phyloP scores from a whole-genome alignment of 2,797 vertebrate genomes.

The Lacerta viridis region DNA sequence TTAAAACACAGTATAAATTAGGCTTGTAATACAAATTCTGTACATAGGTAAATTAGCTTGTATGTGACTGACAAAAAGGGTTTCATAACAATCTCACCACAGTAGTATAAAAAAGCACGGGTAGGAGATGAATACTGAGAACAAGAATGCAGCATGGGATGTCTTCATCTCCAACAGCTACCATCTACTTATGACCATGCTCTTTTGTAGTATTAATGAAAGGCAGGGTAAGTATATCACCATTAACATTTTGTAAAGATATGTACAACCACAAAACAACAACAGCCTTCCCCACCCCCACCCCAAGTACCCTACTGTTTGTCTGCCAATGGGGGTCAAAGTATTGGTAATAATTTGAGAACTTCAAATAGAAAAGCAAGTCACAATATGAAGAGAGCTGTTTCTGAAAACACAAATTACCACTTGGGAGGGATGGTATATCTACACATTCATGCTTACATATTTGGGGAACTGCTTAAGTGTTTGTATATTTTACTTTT shows the following conservation, averaged over 20 bases:
- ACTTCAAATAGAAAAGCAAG: constrained; percentile 51
- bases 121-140: constrained; percentile 65
- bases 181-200: constrained; percentile 71
- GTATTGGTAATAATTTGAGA: constrained; percentile 56
- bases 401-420: constrained; percentile 44
- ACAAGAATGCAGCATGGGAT: constrained; percentile 71
- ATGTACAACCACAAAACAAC: constrained; percentile 75
- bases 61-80: constrained; percentile 75
- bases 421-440: constrained; percentile 35
- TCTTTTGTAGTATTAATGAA: constrained; percentile 64
- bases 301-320: constrained; percentile 60
- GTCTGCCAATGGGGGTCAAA: constrained; percentile 66
- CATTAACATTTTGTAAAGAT: constrained; percentile 70
- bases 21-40: constrained; percentile 77
- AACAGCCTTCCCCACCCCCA: constrained; percentile 60
- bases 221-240: constrained; percentile 66
- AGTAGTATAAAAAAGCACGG: constrained; percentile 74
- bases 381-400: constrained; percentile 45
- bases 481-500: constrained; percentile 27
- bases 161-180: constrained; percentile 73
- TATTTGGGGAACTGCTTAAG: constrained; percentile 23
- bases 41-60: constrained; percentile 76
- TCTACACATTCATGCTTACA: constrained; percentile 29
- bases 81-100: constrained; percentile 74
- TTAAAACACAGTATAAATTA: constrained; percentile 85